Base-by-base conservation (phyloP, 1,140 invertebrate species). In the Lucilia sericata region DNA sequence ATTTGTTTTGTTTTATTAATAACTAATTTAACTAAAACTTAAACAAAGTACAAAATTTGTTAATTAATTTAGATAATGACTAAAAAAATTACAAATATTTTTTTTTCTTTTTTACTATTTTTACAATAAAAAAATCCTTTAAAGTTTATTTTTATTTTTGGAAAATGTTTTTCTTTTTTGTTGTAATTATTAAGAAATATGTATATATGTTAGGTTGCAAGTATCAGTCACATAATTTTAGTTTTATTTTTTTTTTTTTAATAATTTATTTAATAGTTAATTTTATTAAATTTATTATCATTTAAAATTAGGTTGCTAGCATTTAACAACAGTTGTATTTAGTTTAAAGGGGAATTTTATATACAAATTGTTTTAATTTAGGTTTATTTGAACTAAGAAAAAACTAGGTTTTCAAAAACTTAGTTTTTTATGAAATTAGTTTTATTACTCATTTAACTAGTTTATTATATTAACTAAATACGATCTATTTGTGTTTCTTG, bases 401-500 rank as follows among this genome's bases (percentile, higher is more conserved):
- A 30, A 30, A 30, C 25, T 30, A 30, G 2, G 0, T 42, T 51
- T 42, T 74, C 47, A 49, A 30, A 30, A 80, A n/a, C 76, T 80
- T n/a, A 47, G 76, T 14, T 14, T 80, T 8, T 2, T n/a, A 30
- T 8, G 76, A 14, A 55, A 49, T 17, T 19, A 60, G 25, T 65
- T 25, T 60, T 19, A 65, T 14, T 82, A 55, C 14, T 55, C 7
- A 13, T 14, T 82, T 82, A 14, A 34, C 14, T 49, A 21, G 0
- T 19, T 36, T 13, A 34, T 75, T 30, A 30, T 30, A 30, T 30
- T 30, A 30, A 30, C 84, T 88, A 89, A 85, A 89, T 86, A 55
- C 86, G 87, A 60, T 89, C 88, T 76, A 86, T 85, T 49, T 87
- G 84, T 47, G 85, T 86, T 17, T 93, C 93, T 85, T 94, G 93